phyloP scores from a whole-genome alignment of 2,113 vertebrate genomes.

The Rallus limicola region DNA sequence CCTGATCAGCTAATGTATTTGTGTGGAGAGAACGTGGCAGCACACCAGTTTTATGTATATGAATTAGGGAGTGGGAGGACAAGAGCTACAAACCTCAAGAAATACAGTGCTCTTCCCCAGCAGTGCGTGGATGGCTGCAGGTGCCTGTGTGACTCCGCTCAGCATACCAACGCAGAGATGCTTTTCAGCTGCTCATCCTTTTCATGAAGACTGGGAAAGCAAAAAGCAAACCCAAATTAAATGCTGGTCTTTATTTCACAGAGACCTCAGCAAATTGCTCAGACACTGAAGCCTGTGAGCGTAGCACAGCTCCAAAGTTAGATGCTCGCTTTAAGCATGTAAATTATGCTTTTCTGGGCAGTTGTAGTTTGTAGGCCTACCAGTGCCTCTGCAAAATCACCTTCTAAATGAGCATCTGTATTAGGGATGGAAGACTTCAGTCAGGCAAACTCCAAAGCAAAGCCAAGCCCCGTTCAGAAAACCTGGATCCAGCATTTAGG shows the following conservation, averaged over 20 bases:
- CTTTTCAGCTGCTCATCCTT: slow-evolving; percentile 16
- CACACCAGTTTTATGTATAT: slow-evolving; percentile 48
- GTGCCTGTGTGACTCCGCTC: slow-evolving; percentile 17
- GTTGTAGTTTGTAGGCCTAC: neutral
- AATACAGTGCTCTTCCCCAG: slow-evolving; percentile 20
- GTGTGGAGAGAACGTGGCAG: slow-evolving; percentile 48
- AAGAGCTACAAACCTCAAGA: slow-evolving; percentile 59
- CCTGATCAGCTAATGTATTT: slow-evolving; percentile 57
- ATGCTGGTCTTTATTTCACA: slow-evolving; percentile 1
- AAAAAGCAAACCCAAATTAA: slow-evolving; percentile 34
- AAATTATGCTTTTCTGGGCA: slow-evolving; percentile 6
- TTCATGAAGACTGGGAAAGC: neutral
- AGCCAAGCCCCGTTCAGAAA: neutral
- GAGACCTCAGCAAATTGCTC: neutral
- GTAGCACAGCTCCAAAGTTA: neutral
- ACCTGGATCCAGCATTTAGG: slow-evolving; percentile 34
- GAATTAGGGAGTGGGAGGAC: slow-evolving; percentile 62
- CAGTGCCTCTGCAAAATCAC: slow-evolving; percentile 2
- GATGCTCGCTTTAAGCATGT: neutral
- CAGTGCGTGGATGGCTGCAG: slow-evolving; percentile 59
- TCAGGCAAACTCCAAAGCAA: slow-evolving; percentile 22
- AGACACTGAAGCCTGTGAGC: neutral
- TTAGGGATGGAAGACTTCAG: slow-evolving; percentile 19
- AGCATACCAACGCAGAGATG: slow-evolving; percentile 10
- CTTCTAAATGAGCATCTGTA: neutral